A percentile compares a stretch with the other conserved stretches of the same genome.
phyloP scores from a whole-genome alignment of 2,797 vertebrate genomes.

The Aldrovandia affinis region DNA sequence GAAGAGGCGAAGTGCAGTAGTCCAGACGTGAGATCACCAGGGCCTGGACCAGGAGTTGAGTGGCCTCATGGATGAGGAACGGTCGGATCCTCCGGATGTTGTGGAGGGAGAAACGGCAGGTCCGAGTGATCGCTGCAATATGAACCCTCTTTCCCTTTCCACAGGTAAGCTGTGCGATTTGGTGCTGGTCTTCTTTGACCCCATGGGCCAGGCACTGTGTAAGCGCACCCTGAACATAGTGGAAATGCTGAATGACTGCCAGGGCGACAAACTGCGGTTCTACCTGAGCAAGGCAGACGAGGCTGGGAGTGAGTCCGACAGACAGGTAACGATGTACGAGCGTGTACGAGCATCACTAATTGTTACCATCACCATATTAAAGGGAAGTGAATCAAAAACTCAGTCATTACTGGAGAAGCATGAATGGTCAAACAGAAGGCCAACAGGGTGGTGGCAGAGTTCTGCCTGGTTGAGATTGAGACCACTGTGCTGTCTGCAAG shows the following conservation, averaged over 20 bases:
- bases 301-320: slow-evolving; percentile 81
- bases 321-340: slow-evolving; percentile 72
- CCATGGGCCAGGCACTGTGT: slow-evolving; percentile 87
- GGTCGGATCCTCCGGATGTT: too few relatives aligned
- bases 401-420: too few relatives aligned
- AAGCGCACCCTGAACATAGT: slow-evolving; percentile 86
- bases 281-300: slow-evolving; percentile 87
- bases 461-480: too few relatives aligned
- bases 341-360: neutral
- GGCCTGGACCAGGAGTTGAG: too few relatives aligned
- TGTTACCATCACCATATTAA: neutral
- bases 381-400: too few relatives aligned
- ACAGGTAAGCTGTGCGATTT: slow-evolving; percentile 83
- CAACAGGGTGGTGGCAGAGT: too few relatives aligned
- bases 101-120: too few relatives aligned
- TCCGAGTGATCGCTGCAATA: too few relatives aligned
- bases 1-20: too few relatives aligned
- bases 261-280: slow-evolving; percentile 80
- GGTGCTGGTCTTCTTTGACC: slow-evolving; percentile 86
- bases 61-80: too few relatives aligned
- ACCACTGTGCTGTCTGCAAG: neutral
- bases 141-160: slow-evolving; percentile 3
- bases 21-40: too few relatives aligned
- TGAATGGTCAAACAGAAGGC: too few relatives aligned
- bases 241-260: slow-evolving; percentile 79